These are phyloP conservation scores for Gallinago media DNA, from an alignment of 2,113 vertebrate species.

Conservation along the genomic window DNA sequence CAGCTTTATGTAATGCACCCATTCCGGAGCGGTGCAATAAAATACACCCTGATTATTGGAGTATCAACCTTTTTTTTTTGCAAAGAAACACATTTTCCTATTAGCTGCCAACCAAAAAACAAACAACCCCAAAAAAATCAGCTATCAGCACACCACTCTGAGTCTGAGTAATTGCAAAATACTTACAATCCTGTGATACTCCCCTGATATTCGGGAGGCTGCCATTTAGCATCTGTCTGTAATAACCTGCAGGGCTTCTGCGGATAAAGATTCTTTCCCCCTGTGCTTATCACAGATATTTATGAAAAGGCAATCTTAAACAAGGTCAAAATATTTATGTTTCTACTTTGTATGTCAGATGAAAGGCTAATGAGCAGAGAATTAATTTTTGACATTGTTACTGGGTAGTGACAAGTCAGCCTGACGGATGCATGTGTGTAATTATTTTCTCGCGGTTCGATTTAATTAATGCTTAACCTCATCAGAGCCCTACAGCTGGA, in stretches of 20 bases:
- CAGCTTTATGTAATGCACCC: background rate
- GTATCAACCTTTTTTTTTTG: background rate
- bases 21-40: background rate
- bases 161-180: background rate
- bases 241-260: background rate
- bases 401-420: slow-evolving; percentile 69
- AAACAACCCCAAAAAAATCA: background rate
- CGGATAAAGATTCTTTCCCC: background rate
- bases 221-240: background rate
- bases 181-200: background rate
- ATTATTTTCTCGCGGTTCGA: slow-evolving; percentile 75
- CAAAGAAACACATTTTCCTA: background rate
- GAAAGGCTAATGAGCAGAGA: background rate
- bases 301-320: background rate
- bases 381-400: slow-evolving; percentile 40
- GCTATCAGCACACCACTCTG: background rate
- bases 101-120: background rate
- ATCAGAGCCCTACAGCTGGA: slow-evolving; percentile 71
- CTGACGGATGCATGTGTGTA: slow-evolving; percentile 74
- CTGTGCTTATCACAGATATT: background rate
- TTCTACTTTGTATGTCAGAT: background rate
- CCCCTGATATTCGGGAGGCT: background rate
- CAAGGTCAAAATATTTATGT: background rate
- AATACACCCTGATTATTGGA: background rate
- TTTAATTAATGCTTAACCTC: slow-evolving; percentile 82